These are phyloP conservation scores for Pitangus sulphuratus DNA, from an alignment of 2,797 vertebrate species.

Conservation along the genomic window DNA sequence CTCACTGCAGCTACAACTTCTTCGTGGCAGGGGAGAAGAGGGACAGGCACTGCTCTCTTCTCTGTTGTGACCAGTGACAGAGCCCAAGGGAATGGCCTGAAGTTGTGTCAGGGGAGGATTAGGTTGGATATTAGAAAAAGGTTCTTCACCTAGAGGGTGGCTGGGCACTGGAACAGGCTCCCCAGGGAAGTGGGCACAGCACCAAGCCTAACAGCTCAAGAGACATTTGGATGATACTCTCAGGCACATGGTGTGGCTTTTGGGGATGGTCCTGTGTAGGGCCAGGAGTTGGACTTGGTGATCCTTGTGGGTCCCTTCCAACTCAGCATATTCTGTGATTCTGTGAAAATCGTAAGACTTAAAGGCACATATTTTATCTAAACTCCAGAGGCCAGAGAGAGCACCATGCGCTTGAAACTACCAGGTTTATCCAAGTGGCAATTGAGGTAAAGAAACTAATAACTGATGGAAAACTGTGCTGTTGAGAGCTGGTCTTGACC, in stretches of 20 bases:
- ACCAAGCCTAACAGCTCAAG: background rate
- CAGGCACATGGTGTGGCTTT: background rate
- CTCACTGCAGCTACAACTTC: background rate
- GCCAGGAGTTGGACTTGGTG: background rate
- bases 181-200: background rate
- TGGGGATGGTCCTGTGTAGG: background rate
- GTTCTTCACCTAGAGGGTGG: background rate
- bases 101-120: background rate
- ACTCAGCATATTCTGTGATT: background rate
- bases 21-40: background rate
- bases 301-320: background rate
- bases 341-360: background rate
- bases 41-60: background rate
- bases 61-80: background rate
- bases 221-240: background rate
- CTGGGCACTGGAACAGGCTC: background rate
- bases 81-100: background rate
- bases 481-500: background rate
- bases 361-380: background rate
- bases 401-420: background rate
- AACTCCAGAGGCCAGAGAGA: background rate
- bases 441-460: background rate
- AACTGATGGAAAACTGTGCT: background rate
- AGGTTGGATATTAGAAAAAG: background rate
- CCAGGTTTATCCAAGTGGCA: background rate